These are phyloP conservation scores for Numenius arquata DNA, from an alignment of 2,113 vertebrate species.

Conservation along the genomic window DNA sequence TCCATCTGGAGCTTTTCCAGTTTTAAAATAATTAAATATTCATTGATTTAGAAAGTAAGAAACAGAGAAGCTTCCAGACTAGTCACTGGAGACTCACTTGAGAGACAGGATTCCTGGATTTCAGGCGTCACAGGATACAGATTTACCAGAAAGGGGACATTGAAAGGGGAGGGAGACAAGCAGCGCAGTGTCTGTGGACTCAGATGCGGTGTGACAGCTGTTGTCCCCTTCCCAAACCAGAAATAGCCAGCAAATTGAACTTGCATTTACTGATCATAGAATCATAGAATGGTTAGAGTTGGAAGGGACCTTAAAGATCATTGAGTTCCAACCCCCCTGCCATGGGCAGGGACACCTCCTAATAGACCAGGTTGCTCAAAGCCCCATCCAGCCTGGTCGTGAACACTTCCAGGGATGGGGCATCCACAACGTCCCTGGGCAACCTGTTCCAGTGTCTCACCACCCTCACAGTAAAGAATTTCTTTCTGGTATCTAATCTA, in stretches of 20 bases:
- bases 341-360: too few relatives aligned
- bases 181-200: background rate
- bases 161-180: fast-evolving
- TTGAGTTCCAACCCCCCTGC: too few relatives aligned
- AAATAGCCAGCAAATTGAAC: background rate
- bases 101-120: background rate
- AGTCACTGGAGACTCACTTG: background rate
- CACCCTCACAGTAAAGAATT: too few relatives aligned
- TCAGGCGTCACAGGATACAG: background rate
- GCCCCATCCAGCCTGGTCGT: too few relatives aligned
- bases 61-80: background rate
- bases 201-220: background rate
- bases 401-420: too few relatives aligned
- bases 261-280: too few relatives aligned
- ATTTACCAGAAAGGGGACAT: background rate
- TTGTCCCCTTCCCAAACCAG: background rate
- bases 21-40: background rate
- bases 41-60: background rate
- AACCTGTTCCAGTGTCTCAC: too few relatives aligned
- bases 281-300: too few relatives aligned
- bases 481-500: too few relatives aligned
- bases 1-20: background rate
- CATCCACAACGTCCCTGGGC: too few relatives aligned
- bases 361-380: too few relatives aligned
- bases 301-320: too few relatives aligned